Percentiles rank a stretch among this genome's conserved stretches.
Evolutionary conservation across 2,888 invertebrate species (phyloP).

Genomic region (Drosophila yooni): DNA sequence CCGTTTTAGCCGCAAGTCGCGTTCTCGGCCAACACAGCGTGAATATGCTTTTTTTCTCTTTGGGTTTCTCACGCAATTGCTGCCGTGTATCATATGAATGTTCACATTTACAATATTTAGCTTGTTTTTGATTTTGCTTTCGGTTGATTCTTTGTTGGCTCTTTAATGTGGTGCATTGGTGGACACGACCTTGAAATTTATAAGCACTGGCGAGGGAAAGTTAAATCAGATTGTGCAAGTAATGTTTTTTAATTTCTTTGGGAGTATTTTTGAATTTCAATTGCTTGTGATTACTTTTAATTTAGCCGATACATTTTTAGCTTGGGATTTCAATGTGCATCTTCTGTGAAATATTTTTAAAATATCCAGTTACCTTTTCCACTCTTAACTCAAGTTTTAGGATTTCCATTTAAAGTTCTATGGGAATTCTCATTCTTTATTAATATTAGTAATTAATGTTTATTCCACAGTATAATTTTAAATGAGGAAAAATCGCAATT

Average conservation of each 20-base stretch:
- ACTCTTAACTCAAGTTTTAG: not conserved
- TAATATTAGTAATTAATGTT: not conserved
- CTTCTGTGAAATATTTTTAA: not conserved
- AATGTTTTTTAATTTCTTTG: slow-evolving; percentile 57
- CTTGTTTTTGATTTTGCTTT: slow-evolving; percentile 37
- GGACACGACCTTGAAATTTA: slow-evolving; percentile 59
- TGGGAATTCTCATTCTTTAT: not conserved
- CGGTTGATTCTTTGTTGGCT: slow-evolving; percentile 55
- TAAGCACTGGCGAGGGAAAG: slow-evolving; percentile 57
- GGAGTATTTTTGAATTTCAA: not conserved
- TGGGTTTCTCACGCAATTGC: slow-evolving; percentile 49
- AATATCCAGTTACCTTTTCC: not conserved
- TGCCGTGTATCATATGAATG: slow-evolving; percentile 46
- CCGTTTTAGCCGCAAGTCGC: slow-evolving; percentile 18
- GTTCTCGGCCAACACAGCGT: slow-evolving; percentile 37
- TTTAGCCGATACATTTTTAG: not conserved
- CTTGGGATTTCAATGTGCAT: not conserved
- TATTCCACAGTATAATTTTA: not conserved
- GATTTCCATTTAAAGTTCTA: not conserved
- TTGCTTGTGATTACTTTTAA: not conserved
- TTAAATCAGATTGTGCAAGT: slow-evolving; percentile 41
- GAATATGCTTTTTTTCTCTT: slow-evolving; percentile 7
- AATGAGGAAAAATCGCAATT: not conserved
- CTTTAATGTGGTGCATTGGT: slow-evolving; percentile 32
- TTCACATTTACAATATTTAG: slow-evolving; percentile 52